A percentile compares a stretch with the other conserved stretches of the same genome.
Evolutionary conservation across 2,888 invertebrate species (phyloP).

Genomic region (Cataglyphis rosenhaueri): DNA sequence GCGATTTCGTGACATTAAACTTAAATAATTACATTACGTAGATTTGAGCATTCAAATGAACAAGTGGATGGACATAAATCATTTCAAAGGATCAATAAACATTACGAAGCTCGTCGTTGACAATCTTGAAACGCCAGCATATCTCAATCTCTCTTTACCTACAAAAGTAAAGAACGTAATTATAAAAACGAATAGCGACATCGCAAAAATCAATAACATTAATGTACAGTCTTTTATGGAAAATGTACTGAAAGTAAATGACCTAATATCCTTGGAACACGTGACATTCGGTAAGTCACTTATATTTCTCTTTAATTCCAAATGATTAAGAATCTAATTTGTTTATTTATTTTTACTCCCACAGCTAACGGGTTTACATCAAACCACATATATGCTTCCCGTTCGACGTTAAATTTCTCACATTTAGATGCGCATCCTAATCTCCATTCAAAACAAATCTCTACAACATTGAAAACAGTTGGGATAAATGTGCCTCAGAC

Average conservation of each 20-base stretch:
- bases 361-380: slow-evolving; percentile 57
- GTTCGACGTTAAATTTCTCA: slow-evolving; percentile 68
- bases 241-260: slow-evolving; percentile 84
- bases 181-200: slow-evolving; percentile 79
- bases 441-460: slow-evolving; percentile 70
- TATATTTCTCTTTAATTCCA: background rate
- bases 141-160: slow-evolving; percentile 67
- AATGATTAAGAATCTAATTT: background rate
- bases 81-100: slow-evolving; percentile 66
- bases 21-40: slow-evolving; percentile 24
- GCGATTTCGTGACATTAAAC: background rate
- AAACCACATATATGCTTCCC: slow-evolving; percentile 5
- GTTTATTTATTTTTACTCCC: background rate
- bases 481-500: slow-evolving; percentile 77
- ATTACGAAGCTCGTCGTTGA: slow-evolving; percentile 61
- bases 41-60: slow-evolving; percentile 58
- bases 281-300: slow-evolving; percentile 84
- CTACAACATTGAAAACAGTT: slow-evolving; percentile 79
- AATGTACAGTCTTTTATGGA: slow-evolving; percentile 81
- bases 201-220: slow-evolving; percentile 84
- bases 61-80: slow-evolving; percentile 70
- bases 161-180: slow-evolving; percentile 74
- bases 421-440: slow-evolving; percentile 58
- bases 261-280: slow-evolving; percentile 81
- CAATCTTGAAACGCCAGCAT: slow-evolving; percentile 55